Conservation (phyloP, 2,888 invertebrate genomes). For the Byasa hedistus region DNA sequence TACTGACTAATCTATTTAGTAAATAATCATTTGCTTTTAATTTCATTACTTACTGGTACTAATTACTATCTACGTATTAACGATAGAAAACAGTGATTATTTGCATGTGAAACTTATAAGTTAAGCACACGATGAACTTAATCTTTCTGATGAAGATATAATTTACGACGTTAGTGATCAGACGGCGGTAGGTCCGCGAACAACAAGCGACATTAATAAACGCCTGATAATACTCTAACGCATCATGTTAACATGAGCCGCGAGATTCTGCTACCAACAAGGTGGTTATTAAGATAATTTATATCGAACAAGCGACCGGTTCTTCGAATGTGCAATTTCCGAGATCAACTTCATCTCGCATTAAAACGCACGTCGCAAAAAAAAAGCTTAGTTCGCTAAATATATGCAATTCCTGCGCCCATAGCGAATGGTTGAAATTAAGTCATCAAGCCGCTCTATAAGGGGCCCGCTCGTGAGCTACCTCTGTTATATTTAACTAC, state of each 20-base stretch:
- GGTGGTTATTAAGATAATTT: slow-evolving; percentile 24
- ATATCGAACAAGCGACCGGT: slow-evolving; percentile 17
- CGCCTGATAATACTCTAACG: slow-evolving; percentile 22
- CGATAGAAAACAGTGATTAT: too few relatives aligned
- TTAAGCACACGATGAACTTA: too few relatives aligned
- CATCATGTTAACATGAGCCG: slow-evolving; percentile 26
- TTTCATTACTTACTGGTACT: too few relatives aligned
- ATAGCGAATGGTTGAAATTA: slow-evolving; percentile 68
- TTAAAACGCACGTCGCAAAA: slow-evolving; percentile 31
- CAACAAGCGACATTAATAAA: slow-evolving; percentile 21
- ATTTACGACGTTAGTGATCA: slow-evolving; percentile 9
- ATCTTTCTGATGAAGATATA: slow-evolving; percentile 21
- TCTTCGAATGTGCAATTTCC: slow-evolving; percentile 32
- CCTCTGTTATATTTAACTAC: slow-evolving; percentile 47
- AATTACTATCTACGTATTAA: too few relatives aligned
- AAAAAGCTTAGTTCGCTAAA: slow-evolving; percentile 31
- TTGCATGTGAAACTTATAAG: too few relatives aligned
- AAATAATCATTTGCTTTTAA: too few relatives aligned
- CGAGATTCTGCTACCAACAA: slow-evolving; percentile 24
- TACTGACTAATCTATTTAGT: too few relatives aligned
- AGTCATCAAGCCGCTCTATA: slow-evolving; percentile 67
- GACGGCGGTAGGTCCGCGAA: slow-evolving; percentile 20
- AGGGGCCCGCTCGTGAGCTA: slow-evolving; percentile 56
- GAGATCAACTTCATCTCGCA: slow-evolving; percentile 36
- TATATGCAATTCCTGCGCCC: slow-evolving; percentile 55